A percentile compares a stretch with the other conserved stretches of the same genome.
These are phyloP conservation scores for Drosophila kohkoa DNA, from an alignment of 1,140 invertebrate genomes.

Conservation along the genomic window DNA sequence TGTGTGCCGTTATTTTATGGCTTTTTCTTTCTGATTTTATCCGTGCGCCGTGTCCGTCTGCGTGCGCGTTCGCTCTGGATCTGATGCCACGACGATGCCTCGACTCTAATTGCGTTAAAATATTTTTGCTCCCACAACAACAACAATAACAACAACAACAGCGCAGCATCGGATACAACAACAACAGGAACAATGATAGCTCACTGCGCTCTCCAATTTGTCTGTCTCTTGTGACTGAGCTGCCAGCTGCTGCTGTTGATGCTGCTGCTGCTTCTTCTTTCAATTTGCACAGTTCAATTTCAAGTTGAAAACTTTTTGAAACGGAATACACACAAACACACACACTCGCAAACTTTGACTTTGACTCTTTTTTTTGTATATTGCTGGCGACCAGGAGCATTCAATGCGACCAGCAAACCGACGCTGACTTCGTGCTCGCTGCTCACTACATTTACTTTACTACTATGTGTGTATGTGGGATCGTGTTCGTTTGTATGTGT, in stretches of 20 bases:
- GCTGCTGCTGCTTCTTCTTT: conserved; percentile 53
- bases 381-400: conserved; percentile 13
- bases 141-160: conserved; percentile 25
- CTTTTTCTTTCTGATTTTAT: conserved; percentile 52
- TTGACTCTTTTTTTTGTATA: conserved; percentile 40
- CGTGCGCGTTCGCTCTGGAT: conserved; percentile 78
- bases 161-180: conserved; percentile 6
- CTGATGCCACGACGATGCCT: conserved; percentile 61
- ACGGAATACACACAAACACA: conserved; percentile 37
- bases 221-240: conserved; percentile 42
- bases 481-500: conserved; percentile 38
- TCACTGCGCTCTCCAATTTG: conserved; percentile 74
- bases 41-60: conserved; percentile 75
- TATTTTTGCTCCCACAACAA: conserved; percentile 78
- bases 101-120: conserved; percentile 81
- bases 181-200: conserved; percentile 40
- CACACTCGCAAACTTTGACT: conserved; percentile 48
- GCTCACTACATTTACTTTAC: conserved; percentile 9
- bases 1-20: not conserved
- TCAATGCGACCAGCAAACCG: conserved; percentile 55
- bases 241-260: conserved; percentile 41
- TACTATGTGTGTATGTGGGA: conserved; percentile 24
- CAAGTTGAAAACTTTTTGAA: conserved; percentile 69
- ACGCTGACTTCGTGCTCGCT: conserved; percentile 44
- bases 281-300: conserved; percentile 77